Conservation (phyloP, 2,888 invertebrate genomes). For the Sinodicranocentrus sp. region DNA sequence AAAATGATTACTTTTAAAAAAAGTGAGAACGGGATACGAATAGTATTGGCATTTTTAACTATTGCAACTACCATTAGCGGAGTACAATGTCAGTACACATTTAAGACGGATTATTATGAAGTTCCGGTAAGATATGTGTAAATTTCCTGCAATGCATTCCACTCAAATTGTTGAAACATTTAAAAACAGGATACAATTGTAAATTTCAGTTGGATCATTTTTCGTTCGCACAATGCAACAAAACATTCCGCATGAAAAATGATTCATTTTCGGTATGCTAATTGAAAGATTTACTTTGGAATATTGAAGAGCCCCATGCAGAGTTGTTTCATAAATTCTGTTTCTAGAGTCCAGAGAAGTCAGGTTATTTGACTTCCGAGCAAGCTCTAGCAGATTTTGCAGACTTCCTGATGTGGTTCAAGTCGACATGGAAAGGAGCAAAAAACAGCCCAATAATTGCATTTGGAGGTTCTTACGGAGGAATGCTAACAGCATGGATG, state of each 20-base stretch:
- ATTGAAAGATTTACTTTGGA: background rate
- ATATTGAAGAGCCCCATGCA: too few species aligned
- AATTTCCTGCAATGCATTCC: too few species aligned
- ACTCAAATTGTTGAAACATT: too few species aligned
- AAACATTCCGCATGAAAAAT: slow-evolving; percentile 87
- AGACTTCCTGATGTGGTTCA: slow-evolving; percentile 86
- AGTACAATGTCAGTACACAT: slow-evolving; percentile 78
- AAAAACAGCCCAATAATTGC: slow-evolving; percentile 88
- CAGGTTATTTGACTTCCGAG: slow-evolving; percentile 90
- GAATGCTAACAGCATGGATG: slow-evolving; percentile 98
- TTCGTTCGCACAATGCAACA: slow-evolving; percentile 84
- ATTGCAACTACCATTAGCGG: too few species aligned
- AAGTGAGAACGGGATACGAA: too few species aligned
- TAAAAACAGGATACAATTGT: too few species aligned
- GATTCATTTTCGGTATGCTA: slow-evolving; percentile 81
- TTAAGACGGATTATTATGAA: slow-evolving; percentile 80
- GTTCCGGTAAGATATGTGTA: slow-evolving; percentile 82
- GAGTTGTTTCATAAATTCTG: background rate
- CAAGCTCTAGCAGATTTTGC: slow-evolving; percentile 98
- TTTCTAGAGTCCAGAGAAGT: slow-evolving; percentile 81
- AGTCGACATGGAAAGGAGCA: slow-evolving; percentile 79
- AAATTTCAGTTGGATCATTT: slow-evolving; percentile 90
- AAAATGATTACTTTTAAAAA: too few species aligned
- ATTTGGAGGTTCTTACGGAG: slow-evolving; percentile 95
- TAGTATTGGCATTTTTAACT: too few species aligned